Conservation (phyloP, 2,113 vertebrate genomes). For the Gavialis gangeticus region DNA sequence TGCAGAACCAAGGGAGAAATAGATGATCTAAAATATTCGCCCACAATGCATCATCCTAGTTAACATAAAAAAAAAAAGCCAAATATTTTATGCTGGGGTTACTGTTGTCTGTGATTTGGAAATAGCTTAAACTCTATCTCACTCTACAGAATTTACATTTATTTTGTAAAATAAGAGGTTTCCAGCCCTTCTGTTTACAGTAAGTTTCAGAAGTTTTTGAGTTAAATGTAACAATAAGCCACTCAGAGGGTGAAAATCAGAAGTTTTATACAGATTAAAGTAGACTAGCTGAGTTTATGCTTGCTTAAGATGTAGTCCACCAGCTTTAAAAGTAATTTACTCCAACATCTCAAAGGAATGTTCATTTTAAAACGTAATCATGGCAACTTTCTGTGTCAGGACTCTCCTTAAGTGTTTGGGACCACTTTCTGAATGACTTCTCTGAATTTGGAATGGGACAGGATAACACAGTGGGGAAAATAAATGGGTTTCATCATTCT, state of each 20-base stretch:
- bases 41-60: background rate
- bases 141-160: background rate
- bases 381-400: background rate
- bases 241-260: background rate
- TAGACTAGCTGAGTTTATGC: background rate
- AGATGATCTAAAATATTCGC: background rate
- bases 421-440: background rate
- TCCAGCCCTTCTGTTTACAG: background rate
- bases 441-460: background rate
- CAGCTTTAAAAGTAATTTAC: background rate
- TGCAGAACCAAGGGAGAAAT: background rate
- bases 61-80: background rate
- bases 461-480: background rate
- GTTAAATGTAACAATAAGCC: background rate
- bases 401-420: background rate
- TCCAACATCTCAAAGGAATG: fast-evolving
- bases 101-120: background rate
- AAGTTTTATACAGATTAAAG: background rate
- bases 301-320: background rate
- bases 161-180: background rate
- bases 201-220: background rate
- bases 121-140: conserved; percentile 20
- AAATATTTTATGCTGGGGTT: background rate
- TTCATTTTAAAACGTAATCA: background rate
- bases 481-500: background rate